Evolutionary conservation across 2,113 vertebrate genomes (phyloP).

Genomic region (Ramphastos sulfuratus): DNA sequence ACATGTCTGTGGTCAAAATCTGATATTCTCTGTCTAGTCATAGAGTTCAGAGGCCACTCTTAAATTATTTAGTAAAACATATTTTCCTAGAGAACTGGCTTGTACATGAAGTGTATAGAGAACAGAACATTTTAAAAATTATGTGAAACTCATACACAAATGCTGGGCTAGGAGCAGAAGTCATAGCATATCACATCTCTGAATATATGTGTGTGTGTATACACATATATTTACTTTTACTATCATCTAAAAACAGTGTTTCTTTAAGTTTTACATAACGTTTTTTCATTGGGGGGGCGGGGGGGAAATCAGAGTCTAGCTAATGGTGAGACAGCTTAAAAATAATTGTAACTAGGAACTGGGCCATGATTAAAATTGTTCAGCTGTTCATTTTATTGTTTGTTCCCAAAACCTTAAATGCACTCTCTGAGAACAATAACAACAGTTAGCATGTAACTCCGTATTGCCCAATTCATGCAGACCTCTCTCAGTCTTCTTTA

Average conservation of each 20-base stretch:
- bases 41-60: neutral
- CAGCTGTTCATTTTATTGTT: slow-evolving; percentile 76
- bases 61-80: neutral
- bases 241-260: neutral
- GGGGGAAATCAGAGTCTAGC: slow-evolving; percentile 35
- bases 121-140: slow-evolving; percentile 15
- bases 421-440: slow-evolving; percentile 75
- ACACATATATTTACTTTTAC: neutral
- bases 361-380: slow-evolving; percentile 74
- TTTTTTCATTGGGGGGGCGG: slow-evolving; percentile 39
- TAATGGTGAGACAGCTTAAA: slow-evolving; percentile 73
- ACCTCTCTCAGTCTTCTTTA: slow-evolving; percentile 44
- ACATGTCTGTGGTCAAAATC: slow-evolving; percentile 20
- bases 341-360: slow-evolving; percentile 75
- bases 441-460: slow-evolving; percentile 69
- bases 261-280: slow-evolving; percentile 50
- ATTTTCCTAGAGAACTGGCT: slow-evolving; percentile 41
- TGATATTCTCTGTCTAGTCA: slow-evolving; percentile 34
- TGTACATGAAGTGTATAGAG: neutral
- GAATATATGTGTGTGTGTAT: neutral
- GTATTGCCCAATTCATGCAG: slow-evolving; percentile 61
- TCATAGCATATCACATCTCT: neutral
- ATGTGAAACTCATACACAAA: slow-evolving; percentile 19
- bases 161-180: slow-evolving; percentile 10
- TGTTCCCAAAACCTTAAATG: slow-evolving; percentile 77